A percentile compares a stretch with the other conserved stretches of the same genome.
Conservation (phyloP, 2,888 invertebrate species). For the Ophion costatus region DNA sequence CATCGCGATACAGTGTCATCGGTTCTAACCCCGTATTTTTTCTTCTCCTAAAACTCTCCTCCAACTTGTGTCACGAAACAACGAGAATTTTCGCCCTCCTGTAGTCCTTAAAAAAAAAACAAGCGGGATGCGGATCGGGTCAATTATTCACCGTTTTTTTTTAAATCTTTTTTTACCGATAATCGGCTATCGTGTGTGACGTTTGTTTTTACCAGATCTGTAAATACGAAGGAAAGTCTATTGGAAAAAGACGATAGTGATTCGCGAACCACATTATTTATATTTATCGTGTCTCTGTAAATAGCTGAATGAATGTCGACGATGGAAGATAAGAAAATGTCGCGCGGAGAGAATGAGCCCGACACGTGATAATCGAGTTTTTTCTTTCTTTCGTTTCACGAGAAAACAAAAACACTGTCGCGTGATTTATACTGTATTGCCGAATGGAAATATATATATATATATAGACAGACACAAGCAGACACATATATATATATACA, state of each 20-base stretch:
- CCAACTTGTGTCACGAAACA: slow-evolving; percentile 5
- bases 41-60: background rate
- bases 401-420: slow-evolving; percentile 32
- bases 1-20: background rate
- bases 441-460: slow-evolving; percentile 33
- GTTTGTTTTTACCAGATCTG: slow-evolving; percentile 47
- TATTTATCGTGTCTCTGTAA: slow-evolving; percentile 59
- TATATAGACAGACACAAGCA: background rate
- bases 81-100: background rate
- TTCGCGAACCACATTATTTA: slow-evolving; percentile 40
- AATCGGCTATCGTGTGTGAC: slow-evolving; percentile 34
- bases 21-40: background rate
- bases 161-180: slow-evolving; percentile 19
- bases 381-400: slow-evolving; percentile 41
- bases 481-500: background rate
- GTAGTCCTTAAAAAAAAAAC: background rate
- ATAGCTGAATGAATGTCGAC: slow-evolving; percentile 52
- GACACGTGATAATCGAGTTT: slow-evolving; percentile 54
- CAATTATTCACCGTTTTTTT: slow-evolving; percentile 11
- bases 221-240: slow-evolving; percentile 52
- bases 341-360: background rate
- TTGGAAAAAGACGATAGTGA: slow-evolving; percentile 36
- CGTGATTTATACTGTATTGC: slow-evolving; percentile 46
- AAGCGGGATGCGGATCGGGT: background rate
- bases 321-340: slow-evolving; percentile 23